Base-by-base conservation (phyloP, 2,113 vertebrate genomes). In the Centropus unirufus region DNA sequence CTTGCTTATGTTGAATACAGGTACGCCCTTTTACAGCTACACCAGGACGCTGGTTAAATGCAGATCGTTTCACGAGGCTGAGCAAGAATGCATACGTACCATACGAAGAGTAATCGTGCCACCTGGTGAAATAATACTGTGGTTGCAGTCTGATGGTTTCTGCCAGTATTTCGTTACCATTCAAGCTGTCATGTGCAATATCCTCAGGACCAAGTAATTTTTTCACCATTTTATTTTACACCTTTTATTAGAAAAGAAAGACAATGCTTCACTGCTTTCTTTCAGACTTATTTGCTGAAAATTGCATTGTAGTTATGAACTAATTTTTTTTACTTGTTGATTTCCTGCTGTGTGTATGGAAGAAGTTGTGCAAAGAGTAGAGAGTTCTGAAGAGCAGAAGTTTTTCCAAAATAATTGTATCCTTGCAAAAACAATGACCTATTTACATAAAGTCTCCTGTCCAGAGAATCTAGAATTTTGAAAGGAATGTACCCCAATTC, bases 111-210 rank as follows among this genome's bases (percentile, higher is more conserved):
- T 72, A 70, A 80, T n/a, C 94, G n/a, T 96, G 94, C 97, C 97
- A 97, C 96, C 96, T 97, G 97, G 96, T 96, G 97, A 96, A 97
- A 94, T n/a, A 95, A 72, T 64, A 83, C 27, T 14, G 3, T 67
- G 30, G 42, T 81, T 98, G 92, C 96, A 97, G 85, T 59, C 62
- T 46, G 54, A 51, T 84, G 27, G 57, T 83, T 93, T 90, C 62
- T 89, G 67, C 55, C 32, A 81, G 61, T 66, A 64, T 75, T 81
- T 94, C 19, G 12, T 34, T 62, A 15, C 55, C 29, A 55, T 52
- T 76, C 47, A 61, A 77, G 55, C 16, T 8, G n/a, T n/a, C 30
- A 14, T 0, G 1, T 6, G 18, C 36, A 36, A 15, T 36, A 27
- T 46, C 14, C 66, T 66, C 21, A 10, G 12, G 11, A 80, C 6